Conservation (phyloP, 1,140 invertebrate species). For the Bombus pascuorum region DNA sequence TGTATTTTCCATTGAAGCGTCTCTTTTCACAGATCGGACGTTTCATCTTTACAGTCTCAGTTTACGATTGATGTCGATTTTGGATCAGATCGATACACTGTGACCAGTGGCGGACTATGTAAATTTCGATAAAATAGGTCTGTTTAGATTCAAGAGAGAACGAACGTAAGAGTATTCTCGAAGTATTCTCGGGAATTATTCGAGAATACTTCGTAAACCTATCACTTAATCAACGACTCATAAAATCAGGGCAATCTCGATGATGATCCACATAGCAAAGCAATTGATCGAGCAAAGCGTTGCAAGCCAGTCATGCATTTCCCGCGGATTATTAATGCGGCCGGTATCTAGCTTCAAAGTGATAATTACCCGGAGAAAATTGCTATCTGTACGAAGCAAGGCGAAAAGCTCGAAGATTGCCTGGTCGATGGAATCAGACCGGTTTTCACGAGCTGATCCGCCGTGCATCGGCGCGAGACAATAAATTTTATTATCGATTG, state of each 20-base stretch:
- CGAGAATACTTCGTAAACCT: neutral
- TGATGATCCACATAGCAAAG: neutral
- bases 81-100: too few species aligned
- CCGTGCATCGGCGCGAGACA: slow-evolving; percentile 36
- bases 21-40: too few species aligned
- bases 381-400: slow-evolving; percentile 30
- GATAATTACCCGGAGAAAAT: slow-evolving; percentile 46
- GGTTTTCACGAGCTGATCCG: slow-evolving; percentile 56
- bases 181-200: neutral
- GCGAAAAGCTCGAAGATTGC: slow-evolving; percentile 20
- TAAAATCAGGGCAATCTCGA: neutral
- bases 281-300: slow-evolving; percentile 1
- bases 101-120: too few species aligned
- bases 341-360: slow-evolving; percentile 27
- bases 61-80: too few species aligned
- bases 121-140: too few species aligned
- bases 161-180: neutral
- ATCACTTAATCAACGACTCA: slow-evolving; percentile 4
- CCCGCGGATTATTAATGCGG: slow-evolving; percentile 28
- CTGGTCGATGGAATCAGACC: slow-evolving; percentile 49
- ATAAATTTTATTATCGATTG: slow-evolving; percentile 64
- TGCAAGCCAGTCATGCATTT: neutral
- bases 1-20: too few species aligned
- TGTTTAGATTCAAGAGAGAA: too few species aligned
- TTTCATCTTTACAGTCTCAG: too few species aligned